A percentile compares a stretch with the other conserved stretches of the same genome.
phyloP scores from a whole-genome alignment of 2,888 invertebrate species.

The Nemoura dubitans region DNA sequence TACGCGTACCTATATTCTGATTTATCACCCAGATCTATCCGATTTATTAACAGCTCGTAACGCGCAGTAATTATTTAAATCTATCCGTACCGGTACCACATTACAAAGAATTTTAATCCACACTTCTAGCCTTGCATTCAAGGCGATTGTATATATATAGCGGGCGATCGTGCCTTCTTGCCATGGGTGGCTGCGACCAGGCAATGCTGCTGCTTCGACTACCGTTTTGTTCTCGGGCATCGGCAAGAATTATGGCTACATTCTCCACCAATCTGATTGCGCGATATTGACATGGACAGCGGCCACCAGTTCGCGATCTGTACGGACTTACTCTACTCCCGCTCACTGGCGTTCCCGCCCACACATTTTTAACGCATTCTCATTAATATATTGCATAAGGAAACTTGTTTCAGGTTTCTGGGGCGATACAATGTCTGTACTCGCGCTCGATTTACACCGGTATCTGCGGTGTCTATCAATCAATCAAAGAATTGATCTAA shows the following conservation, averaged over 20 bases:
- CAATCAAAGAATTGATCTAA: neutral
- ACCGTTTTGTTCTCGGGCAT: neutral
- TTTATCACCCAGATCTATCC: neutral
- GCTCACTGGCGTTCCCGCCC: neutral
- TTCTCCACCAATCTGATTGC: neutral
- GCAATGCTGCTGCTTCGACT: neutral
- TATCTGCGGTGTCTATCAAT: neutral
- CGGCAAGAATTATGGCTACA: neutral
- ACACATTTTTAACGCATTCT: constrained; percentile 12
- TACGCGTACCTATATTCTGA: neutral
- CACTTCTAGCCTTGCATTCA: neutral
- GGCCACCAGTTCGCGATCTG: too few species aligned
- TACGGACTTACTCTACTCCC: too few species aligned
- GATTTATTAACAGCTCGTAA: neutral
- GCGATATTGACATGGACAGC: neutral
- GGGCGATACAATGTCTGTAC: neutral
- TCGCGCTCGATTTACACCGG: neutral
- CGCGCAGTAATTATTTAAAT: neutral
- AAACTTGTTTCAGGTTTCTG: neutral
- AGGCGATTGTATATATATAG: neutral
- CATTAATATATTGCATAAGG: neutral
- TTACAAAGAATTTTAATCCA: neutral
- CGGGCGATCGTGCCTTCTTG: neutral
- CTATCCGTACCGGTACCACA: neutral
- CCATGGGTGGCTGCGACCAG: too few species aligned